Conservation (phyloP, 2,888 invertebrate species). For the Apeira syringaria region DNA sequence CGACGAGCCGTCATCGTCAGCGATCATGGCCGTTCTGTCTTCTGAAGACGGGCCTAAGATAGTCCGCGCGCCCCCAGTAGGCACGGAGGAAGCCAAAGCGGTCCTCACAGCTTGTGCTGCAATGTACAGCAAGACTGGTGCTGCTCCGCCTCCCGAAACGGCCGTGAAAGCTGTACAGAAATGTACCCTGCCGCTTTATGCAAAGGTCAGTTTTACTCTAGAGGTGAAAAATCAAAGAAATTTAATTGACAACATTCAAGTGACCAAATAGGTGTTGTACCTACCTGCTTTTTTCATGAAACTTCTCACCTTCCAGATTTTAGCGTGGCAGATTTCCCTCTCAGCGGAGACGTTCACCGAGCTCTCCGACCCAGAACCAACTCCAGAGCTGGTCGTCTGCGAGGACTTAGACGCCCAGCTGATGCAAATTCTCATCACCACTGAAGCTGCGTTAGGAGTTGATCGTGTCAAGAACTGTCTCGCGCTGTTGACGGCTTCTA, state of each 20-base stretch:
- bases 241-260: too few species aligned
- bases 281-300: too few species aligned
- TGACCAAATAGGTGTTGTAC: too few species aligned
- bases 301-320: too few species aligned
- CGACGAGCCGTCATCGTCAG: conserved; percentile 73
- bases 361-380: conserved; percentile 61
- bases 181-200: conserved; percentile 87
- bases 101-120: conserved; percentile 70
- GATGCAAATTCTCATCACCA: conserved; percentile 85
- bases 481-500: conserved; percentile 88
- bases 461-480: conserved; percentile 87
- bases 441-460: conserved; percentile 86
- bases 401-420: conserved; percentile 84
- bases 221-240: too few species aligned
- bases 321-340: conserved; percentile 79
- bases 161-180: conserved; percentile 85
- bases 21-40: conserved; percentile 77
- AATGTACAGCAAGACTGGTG: conserved; percentile 70
- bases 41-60: conserved; percentile 73
- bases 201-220: conserved; percentile 77
- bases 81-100: conserved; percentile 67
- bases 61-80: conserved; percentile 69
- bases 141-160: conserved; percentile 84
- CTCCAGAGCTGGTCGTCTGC: conserved; percentile 67
- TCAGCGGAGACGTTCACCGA: conserved; percentile 76